Percentiles rank a stretch among this genome's conserved stretches.
phyloP scores from a whole-genome alignment of 2,113 vertebrate genomes.

The Passer domesticus region DNA sequence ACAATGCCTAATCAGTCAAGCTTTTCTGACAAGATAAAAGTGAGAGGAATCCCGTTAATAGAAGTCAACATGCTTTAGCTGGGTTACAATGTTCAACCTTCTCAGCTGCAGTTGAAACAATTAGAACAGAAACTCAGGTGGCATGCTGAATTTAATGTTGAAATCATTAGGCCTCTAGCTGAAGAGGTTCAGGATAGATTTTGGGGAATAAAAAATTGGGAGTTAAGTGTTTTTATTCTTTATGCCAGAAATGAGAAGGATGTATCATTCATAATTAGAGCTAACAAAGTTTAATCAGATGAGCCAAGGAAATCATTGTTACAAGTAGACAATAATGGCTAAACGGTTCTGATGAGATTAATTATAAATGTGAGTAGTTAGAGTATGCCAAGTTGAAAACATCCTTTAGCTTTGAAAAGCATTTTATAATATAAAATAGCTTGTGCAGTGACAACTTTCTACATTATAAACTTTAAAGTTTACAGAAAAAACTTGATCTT shows the following conservation, averaged over 20 bases:
- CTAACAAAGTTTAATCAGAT: slow-evolving; percentile 14
- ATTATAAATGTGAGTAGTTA: background rate
- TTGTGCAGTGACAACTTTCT: background rate
- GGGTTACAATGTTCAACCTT: background rate
- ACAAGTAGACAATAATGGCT: background rate
- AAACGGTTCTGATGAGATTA: background rate
- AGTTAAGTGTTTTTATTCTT: slow-evolving; percentile 6
- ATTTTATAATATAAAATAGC: slow-evolving; percentile 6
- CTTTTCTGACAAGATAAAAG: background rate
- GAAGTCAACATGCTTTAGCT: background rate
- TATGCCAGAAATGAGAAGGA: slow-evolving; percentile 14
- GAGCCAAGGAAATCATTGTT: background rate
- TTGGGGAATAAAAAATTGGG: background rate
- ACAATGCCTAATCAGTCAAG: background rate
- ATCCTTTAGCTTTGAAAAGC: background rate
- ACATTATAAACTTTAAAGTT: background rate
- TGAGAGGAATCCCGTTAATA: background rate
- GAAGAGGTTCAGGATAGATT: background rate
- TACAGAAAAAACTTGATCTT: background rate
- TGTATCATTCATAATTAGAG: background rate
- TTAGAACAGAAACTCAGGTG: background rate
- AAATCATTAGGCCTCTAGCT: background rate
- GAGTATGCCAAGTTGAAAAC: background rate
- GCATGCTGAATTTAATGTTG: background rate
- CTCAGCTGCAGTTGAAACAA: background rate